These are phyloP conservation scores for Glossosoma conforme DNA, from an alignment of 1,140 invertebrate genomes.

Conservation along the genomic window DNA sequence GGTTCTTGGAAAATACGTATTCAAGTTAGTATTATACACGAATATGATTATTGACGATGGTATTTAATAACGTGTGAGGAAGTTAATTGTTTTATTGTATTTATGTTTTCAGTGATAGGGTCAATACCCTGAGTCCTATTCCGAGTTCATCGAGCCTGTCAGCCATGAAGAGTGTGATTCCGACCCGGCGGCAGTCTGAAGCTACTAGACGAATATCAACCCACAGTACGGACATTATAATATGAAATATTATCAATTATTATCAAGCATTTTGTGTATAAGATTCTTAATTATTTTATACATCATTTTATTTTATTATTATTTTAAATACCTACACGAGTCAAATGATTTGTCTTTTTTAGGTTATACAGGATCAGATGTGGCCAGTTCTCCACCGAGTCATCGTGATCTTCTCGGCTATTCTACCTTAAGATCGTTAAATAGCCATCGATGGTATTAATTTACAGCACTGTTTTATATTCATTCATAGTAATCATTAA, in stretches of 20 bases:
- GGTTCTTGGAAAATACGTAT: slow-evolving; percentile 51
- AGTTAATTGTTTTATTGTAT: slow-evolving; percentile 10
- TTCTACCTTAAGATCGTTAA: slow-evolving; percentile 69
- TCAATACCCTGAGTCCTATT: slow-evolving; percentile 74
- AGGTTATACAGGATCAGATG: slow-evolving; percentile 45
- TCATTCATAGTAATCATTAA: background rate
- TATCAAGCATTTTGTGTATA: too few relatives aligned
- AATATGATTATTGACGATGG: slow-evolving; percentile 31
- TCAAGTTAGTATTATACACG: slow-evolving; percentile 45
- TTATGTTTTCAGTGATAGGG: slow-evolving; percentile 54
- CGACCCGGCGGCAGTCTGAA: slow-evolving; percentile 40
- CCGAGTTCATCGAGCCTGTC: slow-evolving; percentile 68
- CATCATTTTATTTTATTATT: too few relatives aligned
- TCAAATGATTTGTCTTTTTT: slow-evolving; percentile 6
- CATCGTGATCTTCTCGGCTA: slow-evolving; percentile 75
- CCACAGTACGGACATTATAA: slow-evolving; percentile 44
- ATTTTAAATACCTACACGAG: slow-evolving; percentile 7
- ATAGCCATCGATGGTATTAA: slow-evolving; percentile 40
- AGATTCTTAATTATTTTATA: too few relatives aligned
- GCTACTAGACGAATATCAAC: slow-evolving; percentile 47
- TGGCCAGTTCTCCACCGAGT: slow-evolving; percentile 54
- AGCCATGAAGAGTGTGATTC: slow-evolving; percentile 41
- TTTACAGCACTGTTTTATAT: background rate
- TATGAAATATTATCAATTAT: slow-evolving; percentile 10
- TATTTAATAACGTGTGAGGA: too few relatives aligned